Conservation (phyloP, 2,888 invertebrate species). For the Drosophila seclusa region DNA sequence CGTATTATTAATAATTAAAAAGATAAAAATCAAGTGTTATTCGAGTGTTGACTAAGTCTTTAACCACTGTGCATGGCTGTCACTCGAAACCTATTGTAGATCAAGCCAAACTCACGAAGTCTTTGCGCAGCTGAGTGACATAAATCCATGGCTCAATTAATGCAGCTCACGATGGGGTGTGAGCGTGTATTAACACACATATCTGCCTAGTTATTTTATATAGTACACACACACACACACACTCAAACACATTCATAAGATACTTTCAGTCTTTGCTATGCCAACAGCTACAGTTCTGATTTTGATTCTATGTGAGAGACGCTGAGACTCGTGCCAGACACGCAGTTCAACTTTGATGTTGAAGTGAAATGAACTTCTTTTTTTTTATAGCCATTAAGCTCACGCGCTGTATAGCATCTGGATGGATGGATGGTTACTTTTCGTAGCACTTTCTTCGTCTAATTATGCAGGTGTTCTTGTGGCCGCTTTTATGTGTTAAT, state of each 20-base stretch:
- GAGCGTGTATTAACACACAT: slow-evolving; percentile 7
- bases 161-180: slow-evolving; percentile 64
- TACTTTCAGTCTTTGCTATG: slow-evolving; percentile 21
- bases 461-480: slow-evolving; percentile 76
- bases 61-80: slow-evolving; percentile 40
- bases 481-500: slow-evolving; percentile 70
- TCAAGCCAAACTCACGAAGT: slow-evolving; percentile 56
- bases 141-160: slow-evolving; percentile 79
- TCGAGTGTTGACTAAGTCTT: background rate
- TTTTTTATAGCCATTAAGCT: slow-evolving; percentile 58
- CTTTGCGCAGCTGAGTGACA: slow-evolving; percentile 74
- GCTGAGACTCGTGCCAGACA: slow-evolving; percentile 29
- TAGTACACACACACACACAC: background rate
- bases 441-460: slow-evolving; percentile 73
- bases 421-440: slow-evolving; percentile 17
- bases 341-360: slow-evolving; percentile 42
- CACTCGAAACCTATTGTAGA: slow-evolving; percentile 49
- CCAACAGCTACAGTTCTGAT: slow-evolving; percentile 51
- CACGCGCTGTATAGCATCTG: slow-evolving; percentile 53
- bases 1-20: background rate
- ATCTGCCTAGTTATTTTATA: slow-evolving; percentile 20
- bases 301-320: slow-evolving; percentile 66
- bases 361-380: slow-evolving; percentile 71
- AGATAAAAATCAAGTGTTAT: background rate
- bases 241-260: slow-evolving; percentile 22